Percentiles rank a stretch among this genome's conserved stretches.
phyloP scores from a whole-genome alignment of 2,797 vertebrate species.

The Syngnathus acus region DNA sequence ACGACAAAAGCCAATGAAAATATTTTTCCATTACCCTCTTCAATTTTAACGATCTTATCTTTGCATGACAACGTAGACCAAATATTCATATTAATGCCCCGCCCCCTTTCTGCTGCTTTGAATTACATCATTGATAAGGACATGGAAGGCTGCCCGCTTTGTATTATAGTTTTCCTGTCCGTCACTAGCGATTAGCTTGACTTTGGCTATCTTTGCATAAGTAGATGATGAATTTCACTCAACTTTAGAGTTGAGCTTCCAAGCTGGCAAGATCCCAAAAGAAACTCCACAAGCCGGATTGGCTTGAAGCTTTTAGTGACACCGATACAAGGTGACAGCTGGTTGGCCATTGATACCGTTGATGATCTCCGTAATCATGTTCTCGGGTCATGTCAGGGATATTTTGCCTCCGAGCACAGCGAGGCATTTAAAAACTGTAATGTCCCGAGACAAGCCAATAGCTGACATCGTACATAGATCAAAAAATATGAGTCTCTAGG shows the following conservation, averaged over 20 bases:
- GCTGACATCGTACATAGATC: constrained; percentile 3
- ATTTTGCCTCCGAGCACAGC: constrained; percentile 8
- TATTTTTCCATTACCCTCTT: no score
- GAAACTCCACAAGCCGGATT: constrained; percentile 22
- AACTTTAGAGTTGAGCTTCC: neutral
- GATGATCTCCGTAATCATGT: constrained; percentile 14
- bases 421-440: constrained; percentile 7
- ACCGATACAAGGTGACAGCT: constrained; percentile 6
- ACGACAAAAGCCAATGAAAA: no score
- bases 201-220: constrained; percentile 2
- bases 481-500: neutral
- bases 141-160: neutral
- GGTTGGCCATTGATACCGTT: constrained; percentile 13
- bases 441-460: constrained; percentile 25
- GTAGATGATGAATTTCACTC: constrained; percentile 1
- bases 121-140: neutral
- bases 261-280: constrained; percentile 10
- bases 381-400: constrained; percentile 4
- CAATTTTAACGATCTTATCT: neutral
- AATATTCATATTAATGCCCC: neutral
- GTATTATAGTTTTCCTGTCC: constrained; percentile 4
- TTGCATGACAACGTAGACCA: neutral
- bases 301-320: constrained; percentile 16
- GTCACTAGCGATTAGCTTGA: constrained; percentile 8
- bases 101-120: neutral